Percentiles rank a stretch among this genome's conserved stretches.
Conservation (phyloP, 1,140 invertebrate genomes). For the Drosophila ohnishii region DNA sequence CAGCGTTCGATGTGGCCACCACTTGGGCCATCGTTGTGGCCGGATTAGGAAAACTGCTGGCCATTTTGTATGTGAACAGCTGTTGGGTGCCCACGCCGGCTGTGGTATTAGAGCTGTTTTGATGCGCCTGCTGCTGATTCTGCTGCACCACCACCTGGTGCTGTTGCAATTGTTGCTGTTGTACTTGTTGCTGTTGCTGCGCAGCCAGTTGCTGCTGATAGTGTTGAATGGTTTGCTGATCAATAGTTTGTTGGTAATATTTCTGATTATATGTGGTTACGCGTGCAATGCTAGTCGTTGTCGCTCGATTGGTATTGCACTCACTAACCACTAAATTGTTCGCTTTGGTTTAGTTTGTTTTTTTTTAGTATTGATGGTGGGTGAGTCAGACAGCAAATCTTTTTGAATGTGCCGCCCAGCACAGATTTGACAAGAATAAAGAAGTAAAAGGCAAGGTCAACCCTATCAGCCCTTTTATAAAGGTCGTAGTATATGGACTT, state of each 20-base stretch:
- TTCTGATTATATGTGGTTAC: conserved; percentile 32
- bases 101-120: conserved; percentile 85
- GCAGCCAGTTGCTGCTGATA: conserved; percentile 83
- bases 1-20: conserved; percentile 84
- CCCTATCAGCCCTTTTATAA: not conserved
- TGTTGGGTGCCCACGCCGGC: conserved; percentile 87
- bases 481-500: not conserved
- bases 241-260: conserved; percentile 84
- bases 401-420: no score
- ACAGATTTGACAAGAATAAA: no score
- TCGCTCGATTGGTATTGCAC: conserved; percentile 20
- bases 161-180: conserved; percentile 85
- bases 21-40: conserved; percentile 84
- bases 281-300: conserved; percentile 27
- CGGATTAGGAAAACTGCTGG: conserved; percentile 90
- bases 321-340: conserved; percentile 18
- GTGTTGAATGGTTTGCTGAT: conserved; percentile 84
- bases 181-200: conserved; percentile 84
- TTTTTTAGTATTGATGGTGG: conserved; percentile 4
- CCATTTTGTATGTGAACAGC: conserved; percentile 93
- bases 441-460: not conserved
- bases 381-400: not conserved
- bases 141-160: conserved; percentile 84
- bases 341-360: not conserved
- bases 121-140: conserved; percentile 84